Evolutionary conservation across 2,888 invertebrate genomes (phyloP).

Genomic region (Ichneumon xanthorius): DNA sequence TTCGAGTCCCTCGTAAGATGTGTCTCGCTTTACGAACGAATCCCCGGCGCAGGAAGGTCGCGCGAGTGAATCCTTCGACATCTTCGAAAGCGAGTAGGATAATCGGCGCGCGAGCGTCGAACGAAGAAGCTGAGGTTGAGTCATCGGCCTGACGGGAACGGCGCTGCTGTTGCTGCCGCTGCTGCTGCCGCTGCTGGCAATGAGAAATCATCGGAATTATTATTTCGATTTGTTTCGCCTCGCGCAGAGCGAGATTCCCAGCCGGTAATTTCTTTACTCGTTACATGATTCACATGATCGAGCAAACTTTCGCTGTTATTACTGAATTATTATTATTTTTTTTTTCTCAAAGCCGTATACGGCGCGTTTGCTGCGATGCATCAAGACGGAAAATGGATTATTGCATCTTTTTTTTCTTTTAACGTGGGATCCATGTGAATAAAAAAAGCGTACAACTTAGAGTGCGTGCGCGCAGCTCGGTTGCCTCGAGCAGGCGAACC

Average conservation of each 20-base stretch:
- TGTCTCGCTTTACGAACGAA: slow-evolving; percentile 26
- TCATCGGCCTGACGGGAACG: slow-evolving; percentile 34
- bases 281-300: slow-evolving; percentile 2
- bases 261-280: background rate
- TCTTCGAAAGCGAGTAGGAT: slow-evolving; percentile 26
- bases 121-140: slow-evolving; percentile 24
- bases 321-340: background rate
- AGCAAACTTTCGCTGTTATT: slow-evolving; percentile 4
- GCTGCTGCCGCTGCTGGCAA: slow-evolving; percentile 24
- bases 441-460: too few relatives aligned
- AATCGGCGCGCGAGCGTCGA: slow-evolving; percentile 26
- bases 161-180: background rate
- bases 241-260: background rate
- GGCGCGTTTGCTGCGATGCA: background rate
- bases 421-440: too few relatives aligned
- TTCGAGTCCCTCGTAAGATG: slow-evolving; percentile 3
- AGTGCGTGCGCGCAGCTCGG: too few relatives aligned
- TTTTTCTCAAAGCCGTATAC: background rate
- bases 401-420: background rate
- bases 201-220: slow-evolving; percentile 15
- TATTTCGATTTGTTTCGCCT: slow-evolving; percentile 2
- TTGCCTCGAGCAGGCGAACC: too few relatives aligned
- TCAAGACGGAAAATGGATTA: background rate
- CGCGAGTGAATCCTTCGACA: slow-evolving; percentile 37
- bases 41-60: slow-evolving; percentile 28